Evolutionary conservation across 2,113 vertebrate species (phyloP).

Genomic region (Neotoma lepida): DNA sequence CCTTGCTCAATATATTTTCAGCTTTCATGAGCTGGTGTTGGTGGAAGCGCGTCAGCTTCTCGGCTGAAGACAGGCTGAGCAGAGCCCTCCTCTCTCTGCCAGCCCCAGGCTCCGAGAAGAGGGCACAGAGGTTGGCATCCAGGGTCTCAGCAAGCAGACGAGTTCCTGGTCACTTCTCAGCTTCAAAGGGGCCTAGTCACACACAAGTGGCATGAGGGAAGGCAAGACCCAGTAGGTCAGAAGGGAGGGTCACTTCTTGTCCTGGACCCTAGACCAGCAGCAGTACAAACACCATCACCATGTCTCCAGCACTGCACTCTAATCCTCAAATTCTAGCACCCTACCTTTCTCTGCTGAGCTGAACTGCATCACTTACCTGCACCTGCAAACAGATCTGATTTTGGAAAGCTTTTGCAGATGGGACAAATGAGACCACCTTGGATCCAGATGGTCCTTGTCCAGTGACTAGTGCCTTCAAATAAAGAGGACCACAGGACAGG

Average conservation of each 20-base stretch:
- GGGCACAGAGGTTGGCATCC: fast-evolving
- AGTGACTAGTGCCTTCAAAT: fast-evolving
- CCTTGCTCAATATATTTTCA: slow-evolving; percentile 70
- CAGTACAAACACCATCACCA: fast-evolving
- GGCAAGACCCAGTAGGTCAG: background rate
- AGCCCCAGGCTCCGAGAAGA: background rate
- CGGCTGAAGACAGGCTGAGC: slow-evolving; percentile 71
- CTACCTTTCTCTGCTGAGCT: background rate
- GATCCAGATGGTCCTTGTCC: background rate
- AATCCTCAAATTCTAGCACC: background rate
- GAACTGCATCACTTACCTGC: too few relatives aligned
- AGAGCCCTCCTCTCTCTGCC: background rate
- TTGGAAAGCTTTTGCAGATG: background rate
- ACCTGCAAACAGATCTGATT: background rate
- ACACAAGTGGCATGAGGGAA: background rate
- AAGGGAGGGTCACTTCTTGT: background rate
- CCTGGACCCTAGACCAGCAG: too few relatives aligned
- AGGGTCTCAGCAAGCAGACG: background rate
- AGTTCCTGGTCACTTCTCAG: background rate
- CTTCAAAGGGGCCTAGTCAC: slow-evolving; percentile 1
- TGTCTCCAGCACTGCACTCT: fast-evolving
- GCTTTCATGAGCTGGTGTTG: slow-evolving; percentile 76
- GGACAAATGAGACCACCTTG: background rate
- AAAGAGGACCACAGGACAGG: background rate
- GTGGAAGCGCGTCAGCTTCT: slow-evolving; percentile 76